Percentiles rank a stretch among this genome's conserved stretches.
These are phyloP conservation scores for Phania funesta DNA, from an alignment of 2,888 invertebrate genomes.

Conservation along the genomic window DNA sequence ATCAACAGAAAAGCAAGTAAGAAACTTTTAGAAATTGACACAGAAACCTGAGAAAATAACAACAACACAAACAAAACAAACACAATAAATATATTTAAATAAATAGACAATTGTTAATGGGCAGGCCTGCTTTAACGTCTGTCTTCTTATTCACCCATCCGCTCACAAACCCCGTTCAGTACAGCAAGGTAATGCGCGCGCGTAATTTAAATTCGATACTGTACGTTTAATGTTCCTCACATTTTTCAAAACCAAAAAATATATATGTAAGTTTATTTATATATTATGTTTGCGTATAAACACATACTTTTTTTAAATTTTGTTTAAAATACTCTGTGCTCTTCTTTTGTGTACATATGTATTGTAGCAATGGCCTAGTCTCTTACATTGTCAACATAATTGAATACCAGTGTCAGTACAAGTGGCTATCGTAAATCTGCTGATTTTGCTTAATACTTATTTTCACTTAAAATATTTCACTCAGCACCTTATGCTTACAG, in stretches of 20 bases:
- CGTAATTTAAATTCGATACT: constrained; percentile 59
- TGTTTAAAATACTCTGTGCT: constrained; percentile 14
- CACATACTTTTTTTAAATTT: background rate
- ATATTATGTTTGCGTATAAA: constrained; percentile 5
- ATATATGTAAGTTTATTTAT: constrained; percentile 6
- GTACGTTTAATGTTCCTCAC: constrained; percentile 29
- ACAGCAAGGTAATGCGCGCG: constrained; percentile 59
- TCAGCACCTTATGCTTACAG: constrained; percentile 32
- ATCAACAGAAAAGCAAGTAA: constrained; percentile 17
- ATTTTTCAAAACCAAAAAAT: constrained; percentile 8
- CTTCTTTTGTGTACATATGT: constrained; percentile 40
- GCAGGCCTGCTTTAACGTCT: constrained; percentile 6
- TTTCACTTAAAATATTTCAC: constrained; percentile 35
- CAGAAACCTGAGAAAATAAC: constrained; percentile 60
- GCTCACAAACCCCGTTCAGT: constrained; percentile 19
- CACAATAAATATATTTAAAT: background rate
- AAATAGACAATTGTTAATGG: constrained; percentile 36
- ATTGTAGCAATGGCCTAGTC: constrained; percentile 30
- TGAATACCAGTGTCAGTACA: constrained; percentile 2
- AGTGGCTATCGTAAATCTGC: constrained; percentile 38
- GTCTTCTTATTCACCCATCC: background rate
- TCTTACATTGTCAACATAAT: constrained; percentile 51
- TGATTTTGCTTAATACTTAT: constrained; percentile 41
- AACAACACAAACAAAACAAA: constrained; percentile 10
- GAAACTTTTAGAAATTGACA: constrained; percentile 60